Conservation (phyloP, 2,888 invertebrate genomes). For the Baccha elongata region DNA sequence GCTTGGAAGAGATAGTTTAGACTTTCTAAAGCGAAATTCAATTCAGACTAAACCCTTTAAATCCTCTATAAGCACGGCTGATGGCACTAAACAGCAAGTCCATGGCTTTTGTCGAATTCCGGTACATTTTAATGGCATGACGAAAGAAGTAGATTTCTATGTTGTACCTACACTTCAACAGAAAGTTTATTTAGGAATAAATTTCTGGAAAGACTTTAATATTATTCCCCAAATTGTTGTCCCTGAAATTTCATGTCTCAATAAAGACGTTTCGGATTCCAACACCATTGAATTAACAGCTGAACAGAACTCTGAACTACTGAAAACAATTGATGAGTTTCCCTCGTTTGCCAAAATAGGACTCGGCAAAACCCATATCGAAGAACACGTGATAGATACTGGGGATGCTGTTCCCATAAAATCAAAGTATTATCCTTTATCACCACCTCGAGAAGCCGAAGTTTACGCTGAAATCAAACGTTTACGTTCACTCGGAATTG, state of each 20-base stretch:
- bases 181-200: not conserved
- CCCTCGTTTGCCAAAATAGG: constrained; percentile 5
- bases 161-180: constrained; percentile 3
- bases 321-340: not conserved
- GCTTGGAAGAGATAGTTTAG: not conserved
- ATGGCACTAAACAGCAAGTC: constrained; percentile 13
- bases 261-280: not conserved
- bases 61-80: not conserved
- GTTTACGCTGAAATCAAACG: too few relatives aligned
- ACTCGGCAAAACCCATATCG: too few relatives aligned
- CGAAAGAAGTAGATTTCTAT: constrained; percentile 10
- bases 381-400: too few relatives aligned
- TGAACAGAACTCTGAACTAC: not conserved
- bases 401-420: too few relatives aligned
- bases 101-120: constrained; percentile 11
- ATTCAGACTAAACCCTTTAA: not conserved
- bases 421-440: too few relatives aligned
- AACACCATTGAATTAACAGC: constrained; percentile 3
- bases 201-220: not conserved
- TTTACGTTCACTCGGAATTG: not conserved
- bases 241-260: not conserved
- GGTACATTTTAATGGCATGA: not conserved
- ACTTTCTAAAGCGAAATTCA: not conserved
- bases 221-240: not conserved
- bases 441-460: too few relatives aligned